phyloP scores from a whole-genome alignment of 23 tunicate species.

The Halocynthia roretzi region DNA sequence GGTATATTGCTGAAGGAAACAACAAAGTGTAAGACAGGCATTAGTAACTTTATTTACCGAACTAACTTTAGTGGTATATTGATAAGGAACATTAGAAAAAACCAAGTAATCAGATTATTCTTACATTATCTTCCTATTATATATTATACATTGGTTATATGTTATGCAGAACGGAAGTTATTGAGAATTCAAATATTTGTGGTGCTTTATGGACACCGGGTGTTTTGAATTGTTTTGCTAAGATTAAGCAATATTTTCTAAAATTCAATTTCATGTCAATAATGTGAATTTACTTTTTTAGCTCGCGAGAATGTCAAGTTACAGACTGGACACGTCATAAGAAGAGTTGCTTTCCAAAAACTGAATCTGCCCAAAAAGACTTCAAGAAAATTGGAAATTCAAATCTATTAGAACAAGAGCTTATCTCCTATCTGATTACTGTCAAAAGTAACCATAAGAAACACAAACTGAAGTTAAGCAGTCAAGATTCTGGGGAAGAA shows the following conservation, averaged over 20 bases:
- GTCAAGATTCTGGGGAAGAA: constrained; percentile 1
- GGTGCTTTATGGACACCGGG: no score
- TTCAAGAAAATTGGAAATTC: neutral
- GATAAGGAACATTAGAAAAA: no score
- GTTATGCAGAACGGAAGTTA: no score
- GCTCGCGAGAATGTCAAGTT: constrained; percentile 21
- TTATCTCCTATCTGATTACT: neutral
- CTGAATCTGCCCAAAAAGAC: neutral
- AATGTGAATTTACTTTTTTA: neutral
- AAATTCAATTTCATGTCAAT: neutral
- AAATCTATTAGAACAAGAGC: neutral
- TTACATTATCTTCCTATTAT: no score
- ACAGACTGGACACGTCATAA: constrained; percentile 6
- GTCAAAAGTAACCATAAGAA: constrained; percentile 29
- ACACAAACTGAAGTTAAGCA: neutral
- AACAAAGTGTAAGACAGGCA: no score
- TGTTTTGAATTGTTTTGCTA: neutral
- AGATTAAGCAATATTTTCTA: neutral
- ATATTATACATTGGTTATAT: no score
- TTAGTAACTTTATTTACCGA: no score
- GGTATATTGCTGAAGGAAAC: no score
- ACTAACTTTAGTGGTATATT: no score
- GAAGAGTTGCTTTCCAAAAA: neutral
- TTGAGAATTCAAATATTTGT: no score
- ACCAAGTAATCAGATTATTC: no score